Percentiles rank a stretch among this genome's conserved stretches.
These are phyloP conservation scores for Arrhamphus sclerolepis DNA, from an alignment of 2,797 vertebrate species.

Conservation along the genomic window DNA sequence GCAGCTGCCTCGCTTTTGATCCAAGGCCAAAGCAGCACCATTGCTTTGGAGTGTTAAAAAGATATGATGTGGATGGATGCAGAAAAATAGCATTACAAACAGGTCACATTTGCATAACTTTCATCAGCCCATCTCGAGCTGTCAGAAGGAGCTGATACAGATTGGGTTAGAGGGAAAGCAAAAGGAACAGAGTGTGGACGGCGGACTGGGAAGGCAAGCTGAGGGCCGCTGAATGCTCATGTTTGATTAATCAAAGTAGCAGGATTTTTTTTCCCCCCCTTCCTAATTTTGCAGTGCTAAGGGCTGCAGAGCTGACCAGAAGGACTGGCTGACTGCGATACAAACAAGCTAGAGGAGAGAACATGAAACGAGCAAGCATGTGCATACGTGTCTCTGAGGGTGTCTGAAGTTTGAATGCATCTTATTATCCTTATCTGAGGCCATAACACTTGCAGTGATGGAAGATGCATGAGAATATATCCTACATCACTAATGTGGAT, in stretches of 20 bases:
- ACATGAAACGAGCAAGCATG: conserved; percentile 67
- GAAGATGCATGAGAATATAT: conserved; percentile 61
- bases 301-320: conserved; percentile 77
- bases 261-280: conserved; percentile 14
- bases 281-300: conserved; percentile 64
- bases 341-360: conserved; percentile 71
- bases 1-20: conserved; percentile 56
- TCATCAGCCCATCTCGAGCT: conserved; percentile 78
- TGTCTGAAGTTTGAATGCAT: conserved; percentile 74
- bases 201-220: conserved; percentile 62
- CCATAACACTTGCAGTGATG: conserved; percentile 54
- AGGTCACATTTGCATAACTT: conserved; percentile 82
- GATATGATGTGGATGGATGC: conserved; percentile 71
- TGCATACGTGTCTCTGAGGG: conserved; percentile 24
- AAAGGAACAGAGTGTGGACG: conserved; percentile 66
- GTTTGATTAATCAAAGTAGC: conserved; percentile 85
- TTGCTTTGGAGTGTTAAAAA: conserved; percentile 69
- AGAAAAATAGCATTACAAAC: conserved; percentile 80
- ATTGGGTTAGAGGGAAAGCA: conserved; percentile 73
- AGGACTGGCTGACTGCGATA: conserved; percentile 66
- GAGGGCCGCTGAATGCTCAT: conserved; percentile 81
- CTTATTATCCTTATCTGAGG: conserved; percentile 76
- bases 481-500: no score
- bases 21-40: conserved; percentile 37
- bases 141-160: conserved; percentile 73